Evolutionary conservation across 2,113 vertebrate genomes (phyloP), one percentile per base, ranked within the genome.

Genomic region (Cyphomyrus discorhynchus): DNA sequence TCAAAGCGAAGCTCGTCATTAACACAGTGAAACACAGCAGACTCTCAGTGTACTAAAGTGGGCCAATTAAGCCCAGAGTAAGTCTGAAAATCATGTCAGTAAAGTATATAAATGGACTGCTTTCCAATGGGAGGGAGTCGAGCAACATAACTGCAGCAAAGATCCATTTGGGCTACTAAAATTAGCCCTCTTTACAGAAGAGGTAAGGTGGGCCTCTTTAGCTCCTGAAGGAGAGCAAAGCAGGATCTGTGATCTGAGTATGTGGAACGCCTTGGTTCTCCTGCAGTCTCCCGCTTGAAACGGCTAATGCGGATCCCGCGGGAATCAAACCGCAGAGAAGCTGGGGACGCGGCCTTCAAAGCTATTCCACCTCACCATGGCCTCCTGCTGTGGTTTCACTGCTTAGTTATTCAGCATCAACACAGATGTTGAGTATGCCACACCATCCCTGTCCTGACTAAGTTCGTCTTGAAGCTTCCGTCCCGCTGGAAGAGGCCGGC

Each of bases 141-240:
- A 47, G 45, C 21, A 46, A 46, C 24, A 24, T 84, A 47, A 84
- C 45, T 11, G 9, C 45, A n/a, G 82, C 46, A 19, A 80, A 13
- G 82, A 84, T 84, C 82, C n/a, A 46, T 84, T 80, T 80, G 74
- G 39, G 39, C 74, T 80, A 10, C 74, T 80, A 80, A 80, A 80
- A 42, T 80, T 80, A 80, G 15, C 31, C 74, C 35, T 80, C 74
- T 80, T 80, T 80, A 42, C 74, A 80, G 31, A 42, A 80, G 35
- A 39, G 11, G 13, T 77, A 39, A 39, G 31, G 6, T 17, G 9
- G 27, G 35, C 15, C 74, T 42, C 17, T 80, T 80, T 39, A 19
- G 74, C 82, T 84, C 45, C 39, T 84, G 45, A 47, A 84, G 82
- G 39, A 84, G 42, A 84, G 19, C 19, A 9, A 47, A 47, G 21